Base-by-base conservation (phyloP, 2,888 invertebrate species). In the Erannis defoliaria region DNA sequence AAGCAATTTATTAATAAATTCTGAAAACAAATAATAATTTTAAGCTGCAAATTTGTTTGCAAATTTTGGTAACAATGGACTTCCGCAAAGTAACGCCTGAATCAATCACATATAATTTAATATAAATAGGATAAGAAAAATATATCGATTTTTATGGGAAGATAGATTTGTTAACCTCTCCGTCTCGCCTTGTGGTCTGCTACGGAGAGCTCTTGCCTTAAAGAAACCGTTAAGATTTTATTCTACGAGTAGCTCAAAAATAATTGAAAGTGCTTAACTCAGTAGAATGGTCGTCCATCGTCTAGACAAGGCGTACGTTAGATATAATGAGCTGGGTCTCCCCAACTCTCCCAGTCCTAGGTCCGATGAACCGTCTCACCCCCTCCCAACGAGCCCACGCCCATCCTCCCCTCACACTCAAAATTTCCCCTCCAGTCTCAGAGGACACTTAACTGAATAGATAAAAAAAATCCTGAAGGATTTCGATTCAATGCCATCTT, bases 291-390 rank as follows among this genome's bases (percentile, higher is more conserved):
- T 33, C 71, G 72, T 67, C 64, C 64, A 66, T 70, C 71, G 79
- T 80, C 78, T 81, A 81, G 88, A 88, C 89, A 83, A 81, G 50
- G n/a, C 16, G 19, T 23, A 50, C 43, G 40, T 54, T 57, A 18
- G 40, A 33, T 49, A 55, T 55, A 62, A 56, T 33, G 51, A 57
- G 35, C 42, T 29, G 26, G n/a, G 74, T 76, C 78, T 78, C 75
- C 71, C 68, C 68, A 26, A 71, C 58, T 58, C 50, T 54, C 65
- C 66, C 63, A 73, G 68, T 67, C 72, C 72, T 70, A 71, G 74
- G 88, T 86, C 89, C 88, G 84, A 86, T 87, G 89, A 90, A 88
- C 89, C 75, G 88, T 85, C 89, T 84, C 82, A 85, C 61, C 68
- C 71, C 72, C 74, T 66, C 71, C 73, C 73, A 61, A 46, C 33